These are phyloP conservation scores for Helicorthomorpha holstii DNA, from an alignment of 1,140 invertebrate species.

Conservation along the genomic window DNA sequence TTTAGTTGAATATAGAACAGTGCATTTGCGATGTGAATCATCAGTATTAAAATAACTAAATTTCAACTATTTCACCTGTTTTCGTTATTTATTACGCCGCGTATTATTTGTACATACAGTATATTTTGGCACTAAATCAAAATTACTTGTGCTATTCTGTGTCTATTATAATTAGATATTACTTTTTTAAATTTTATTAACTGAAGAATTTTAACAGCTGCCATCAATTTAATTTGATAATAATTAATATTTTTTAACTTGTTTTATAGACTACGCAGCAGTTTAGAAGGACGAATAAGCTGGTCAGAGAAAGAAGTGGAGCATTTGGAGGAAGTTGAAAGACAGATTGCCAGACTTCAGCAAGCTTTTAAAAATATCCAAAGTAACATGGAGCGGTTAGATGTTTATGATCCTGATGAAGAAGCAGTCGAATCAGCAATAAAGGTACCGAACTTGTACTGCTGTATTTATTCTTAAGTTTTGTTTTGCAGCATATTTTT, in stretches of 20 bases:
- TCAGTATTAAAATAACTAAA: no score
- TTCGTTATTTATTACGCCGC: background rate
- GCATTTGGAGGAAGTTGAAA: slow-evolving; percentile 28
- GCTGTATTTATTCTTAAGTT: no score
- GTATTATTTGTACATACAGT: background rate
- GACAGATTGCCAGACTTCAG: slow-evolving; percentile 42
- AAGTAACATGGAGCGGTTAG: slow-evolving; percentile 41
- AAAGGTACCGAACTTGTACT: slow-evolving; percentile 16
- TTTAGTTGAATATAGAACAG: no score
- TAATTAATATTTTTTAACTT: background rate
- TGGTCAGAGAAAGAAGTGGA: slow-evolving; percentile 27
- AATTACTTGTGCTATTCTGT: background rate
- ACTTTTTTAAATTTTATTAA: background rate
- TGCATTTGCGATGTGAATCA: no score
- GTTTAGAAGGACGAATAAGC: slow-evolving; percentile 11
- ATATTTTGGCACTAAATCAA: background rate
- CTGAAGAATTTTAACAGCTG: no score
- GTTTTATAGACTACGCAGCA: slow-evolving; percentile 9
- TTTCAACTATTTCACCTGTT: no score
- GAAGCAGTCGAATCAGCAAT: slow-evolving; percentile 14
- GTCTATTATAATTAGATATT: background rate
- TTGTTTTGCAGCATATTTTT: no score
- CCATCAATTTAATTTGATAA: background rate
- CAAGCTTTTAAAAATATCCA: slow-evolving; percentile 41
- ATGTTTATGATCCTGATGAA: slow-evolving; percentile 41